Evolutionary conservation across 2,113 vertebrate species (phyloP), one percentile per base, ranked within the genome.

Genomic region (Sinocyclocheilus grahami): DNA sequence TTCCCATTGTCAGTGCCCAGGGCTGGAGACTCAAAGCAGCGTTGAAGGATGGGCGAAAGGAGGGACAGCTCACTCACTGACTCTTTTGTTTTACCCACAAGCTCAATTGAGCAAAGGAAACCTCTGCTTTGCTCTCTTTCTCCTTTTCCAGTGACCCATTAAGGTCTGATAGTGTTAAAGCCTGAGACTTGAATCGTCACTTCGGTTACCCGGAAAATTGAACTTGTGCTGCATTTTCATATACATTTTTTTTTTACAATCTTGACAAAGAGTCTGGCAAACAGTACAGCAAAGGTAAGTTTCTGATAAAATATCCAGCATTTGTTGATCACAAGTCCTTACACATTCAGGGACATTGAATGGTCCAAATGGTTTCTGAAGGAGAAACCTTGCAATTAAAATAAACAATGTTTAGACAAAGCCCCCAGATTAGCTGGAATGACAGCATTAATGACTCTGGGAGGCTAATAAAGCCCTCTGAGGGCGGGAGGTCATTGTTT

Each of bases 1-100:
- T 93, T 94, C 94, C 94, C 92, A 96, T 97, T 97, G 95, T 96
- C 94, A 93, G 94, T 93, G 95, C 90, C 94, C 95, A 95, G 92
- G 93, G 91, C 91, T 90, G 92, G 79, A 92, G 95, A 94, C 96
- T 95, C 69, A 74, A 85, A 93, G 90, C 88, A 87, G 88, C 27
- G 89, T 78, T 94, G 94, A 94, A 90, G 90, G 94, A 94, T 94
- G 92, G 90, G 89, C 83, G 91, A 85, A 91, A 92, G 96, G 95
- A 88, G 87, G 92, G 87, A 87, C 86, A 90, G 87, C 93, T 95
- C 96, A 92, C 94, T 93, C 95, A 95, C 95, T 90, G 94, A 93
- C 92, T 93, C 94, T 89, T 94, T 96, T 97, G 94, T 97, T 94
- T 95, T 95, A 93, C 89, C 92, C 94, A 88, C 92, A 91, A 89